phyloP scores from a whole-genome alignment of 2,113 vertebrate species.

The Ochotona curzoniae region DNA sequence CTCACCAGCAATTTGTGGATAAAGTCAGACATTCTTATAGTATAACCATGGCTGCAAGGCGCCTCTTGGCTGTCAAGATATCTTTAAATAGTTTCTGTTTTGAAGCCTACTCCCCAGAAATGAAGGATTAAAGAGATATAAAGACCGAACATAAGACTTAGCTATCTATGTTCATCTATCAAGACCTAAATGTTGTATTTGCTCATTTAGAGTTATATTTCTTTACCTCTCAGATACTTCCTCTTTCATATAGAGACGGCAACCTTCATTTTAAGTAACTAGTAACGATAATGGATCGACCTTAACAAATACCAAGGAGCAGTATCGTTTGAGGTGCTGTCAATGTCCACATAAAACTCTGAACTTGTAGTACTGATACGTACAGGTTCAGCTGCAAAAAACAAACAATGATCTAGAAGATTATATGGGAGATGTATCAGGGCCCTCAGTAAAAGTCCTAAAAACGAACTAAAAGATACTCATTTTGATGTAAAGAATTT shows the following conservation, averaged over 20 bases:
- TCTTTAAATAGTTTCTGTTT: not conserved
- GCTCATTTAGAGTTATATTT: not conserved
- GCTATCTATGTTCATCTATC: too few relatives aligned
- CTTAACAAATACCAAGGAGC: not conserved
- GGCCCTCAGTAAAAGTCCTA: too few relatives aligned
- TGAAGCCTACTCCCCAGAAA: not conserved
- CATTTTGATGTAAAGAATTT: too few relatives aligned
- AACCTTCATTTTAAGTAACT: not conserved
- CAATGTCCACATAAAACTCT: not conserved
- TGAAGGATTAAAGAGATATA: too few relatives aligned
- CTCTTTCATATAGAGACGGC: not conserved
- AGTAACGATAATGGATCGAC: not conserved
- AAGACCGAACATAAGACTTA: too few relatives aligned
- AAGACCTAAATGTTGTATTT: too few relatives aligned
- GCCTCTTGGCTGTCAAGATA: not conserved
- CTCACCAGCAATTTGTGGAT: not conserved
- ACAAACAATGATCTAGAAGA: not conserved
- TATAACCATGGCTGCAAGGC: not conserved
- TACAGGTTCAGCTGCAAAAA: not conserved
- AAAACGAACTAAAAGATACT: too few relatives aligned
- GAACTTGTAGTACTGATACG: conserved; percentile 13
- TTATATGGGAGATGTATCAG: too few relatives aligned
- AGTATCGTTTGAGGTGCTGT: not conserved
- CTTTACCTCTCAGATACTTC: not conserved
- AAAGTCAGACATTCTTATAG: not conserved